Base-by-base conservation (phyloP, 1,140 invertebrate genomes). In the Arctopsyche grandis region DNA sequence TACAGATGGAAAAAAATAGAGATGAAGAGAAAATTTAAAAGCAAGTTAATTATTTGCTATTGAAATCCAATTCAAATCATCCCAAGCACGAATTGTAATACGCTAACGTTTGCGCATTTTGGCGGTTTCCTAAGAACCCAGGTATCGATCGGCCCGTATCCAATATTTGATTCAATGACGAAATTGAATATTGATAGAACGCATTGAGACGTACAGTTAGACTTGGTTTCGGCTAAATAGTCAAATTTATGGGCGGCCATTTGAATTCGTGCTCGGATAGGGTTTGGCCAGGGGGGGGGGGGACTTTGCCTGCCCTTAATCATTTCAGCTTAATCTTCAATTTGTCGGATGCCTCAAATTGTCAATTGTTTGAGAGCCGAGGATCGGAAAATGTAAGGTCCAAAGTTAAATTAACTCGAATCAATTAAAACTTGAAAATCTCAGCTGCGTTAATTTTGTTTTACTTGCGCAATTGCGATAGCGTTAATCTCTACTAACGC, bases 351-450 rank as follows among this genome's bases (percentile, higher is more conserved):
- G 63, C 63, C 63, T 66, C 63, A 22, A 66, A 66, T 66, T 26
- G 63, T 24, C 63, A 22, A 66, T 66, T 66, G 63, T 66, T 66
- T 66, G 63, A 26, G 24, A 66, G 26, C 38, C 12, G 60, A 3
- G 63, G 69, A 71, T 71, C 69, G 44, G 69, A 71, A 71, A 71
- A 71, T 71, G 63, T 9, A 66, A 66, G 63, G 63, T 71, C 43
- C 69, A 24, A 71, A 71, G 69, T 71, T 71, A 16, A 71, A 71
- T 71, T 71, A 48, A 24, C 38, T 71, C n/a, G 69, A 71, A 71
- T 71, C 69, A 71, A 71, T 71, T 71, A 71, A 71, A 71, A 71
- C 69, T 71, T 71, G 14, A 48, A 71, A 48, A 71, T 44, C 69
- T 71, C 69, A 12, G 24, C 63, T 22, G 63, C 63, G 63, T 26